Base-by-base conservation (phyloP, 2,797 vertebrate species). In the Arnoldichthys spilopterus region DNA sequence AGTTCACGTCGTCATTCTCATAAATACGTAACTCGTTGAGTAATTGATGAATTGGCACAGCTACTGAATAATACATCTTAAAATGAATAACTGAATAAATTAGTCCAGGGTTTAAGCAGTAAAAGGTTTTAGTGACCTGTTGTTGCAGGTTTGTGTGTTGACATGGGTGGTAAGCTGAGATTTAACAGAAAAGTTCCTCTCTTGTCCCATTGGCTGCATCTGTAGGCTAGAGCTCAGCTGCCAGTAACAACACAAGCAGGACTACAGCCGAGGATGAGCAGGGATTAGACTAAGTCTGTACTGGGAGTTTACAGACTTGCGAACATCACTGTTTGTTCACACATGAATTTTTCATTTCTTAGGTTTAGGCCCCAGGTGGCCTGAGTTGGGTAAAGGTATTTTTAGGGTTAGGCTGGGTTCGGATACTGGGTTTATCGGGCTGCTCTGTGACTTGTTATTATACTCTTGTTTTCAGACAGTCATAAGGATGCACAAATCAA, bases 311-410 rank as follows among this genome's bases (percentile, higher is more conserved):
- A 5, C 26, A 59, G 18, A 28, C 56, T 62, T 28, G 26, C 49
- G 32, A 6, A 61, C n/a, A 22, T 76, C 15, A 56, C 64, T 24
- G n/a, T 59, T 47, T 24, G n/a, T 59, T 47, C 53, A 34, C 54
- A 49, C 28, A 76, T 43, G 34, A 49, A 69, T 59, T 68, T 59
- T 20, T 76, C 20, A 76, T 69, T 70, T n/a, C 66, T 69, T 32
- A 69, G 40, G 24, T 61, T 76, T 45, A 77, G 54, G 47, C 43
- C 16, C 40, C 26, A 49, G 30, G 63, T 13, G 45, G 63, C 4
- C 13, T 22, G 28, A 45, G 53, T 11, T 76, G 40, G 53, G 13
- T 20, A 22, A 43, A 59, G 47, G 43, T 66, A 67, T 67, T 26
- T 22, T 54, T 1, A 22, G 22, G 53, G 7, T 54, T 54, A 22